These are phyloP conservation scores for Nestor notabilis DNA, from an alignment of 2,113 vertebrate species.

Conservation along the genomic window DNA sequence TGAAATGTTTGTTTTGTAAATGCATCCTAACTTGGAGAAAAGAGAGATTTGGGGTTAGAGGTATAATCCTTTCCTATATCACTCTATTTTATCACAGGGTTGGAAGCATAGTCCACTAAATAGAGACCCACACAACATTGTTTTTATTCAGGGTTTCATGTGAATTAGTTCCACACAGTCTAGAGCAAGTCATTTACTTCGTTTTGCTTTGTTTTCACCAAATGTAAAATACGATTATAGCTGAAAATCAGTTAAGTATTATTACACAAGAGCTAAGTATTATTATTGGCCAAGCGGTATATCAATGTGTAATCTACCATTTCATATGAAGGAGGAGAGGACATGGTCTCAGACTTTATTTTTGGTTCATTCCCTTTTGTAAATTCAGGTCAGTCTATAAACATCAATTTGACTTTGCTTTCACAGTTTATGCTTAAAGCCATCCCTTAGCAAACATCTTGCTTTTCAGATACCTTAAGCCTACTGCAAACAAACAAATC, in stretches of 20 bases:
- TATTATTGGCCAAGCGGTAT: not conserved
- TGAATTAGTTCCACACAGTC: not conserved
- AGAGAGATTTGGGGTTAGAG: not conserved
- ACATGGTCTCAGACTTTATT: not conserved
- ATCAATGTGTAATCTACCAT: not conserved
- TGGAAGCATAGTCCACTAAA: not conserved
- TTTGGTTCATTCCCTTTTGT: not conserved
- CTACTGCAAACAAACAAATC: constrained; percentile 63
- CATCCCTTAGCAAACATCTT: not conserved
- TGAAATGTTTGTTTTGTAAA: not conserved
- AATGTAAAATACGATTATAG: not conserved
- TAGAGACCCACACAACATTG: not conserved
- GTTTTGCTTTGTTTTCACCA: not conserved
- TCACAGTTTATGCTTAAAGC: constrained; percentile 5
- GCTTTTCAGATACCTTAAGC: constrained; percentile 33
- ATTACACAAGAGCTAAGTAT: not conserved
- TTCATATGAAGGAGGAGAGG: not conserved
- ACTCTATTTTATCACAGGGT: not conserved
- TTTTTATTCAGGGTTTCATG: not conserved
- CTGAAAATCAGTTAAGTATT: not conserved
- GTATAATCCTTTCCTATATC: not conserved
- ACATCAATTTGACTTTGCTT: not conserved
- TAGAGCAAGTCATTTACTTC: not conserved
- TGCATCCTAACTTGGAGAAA: not conserved
- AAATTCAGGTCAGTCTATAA: not conserved